Conservation (phyloP, 2,113 vertebrate genomes). For the Dipodomys merriami region DNA sequence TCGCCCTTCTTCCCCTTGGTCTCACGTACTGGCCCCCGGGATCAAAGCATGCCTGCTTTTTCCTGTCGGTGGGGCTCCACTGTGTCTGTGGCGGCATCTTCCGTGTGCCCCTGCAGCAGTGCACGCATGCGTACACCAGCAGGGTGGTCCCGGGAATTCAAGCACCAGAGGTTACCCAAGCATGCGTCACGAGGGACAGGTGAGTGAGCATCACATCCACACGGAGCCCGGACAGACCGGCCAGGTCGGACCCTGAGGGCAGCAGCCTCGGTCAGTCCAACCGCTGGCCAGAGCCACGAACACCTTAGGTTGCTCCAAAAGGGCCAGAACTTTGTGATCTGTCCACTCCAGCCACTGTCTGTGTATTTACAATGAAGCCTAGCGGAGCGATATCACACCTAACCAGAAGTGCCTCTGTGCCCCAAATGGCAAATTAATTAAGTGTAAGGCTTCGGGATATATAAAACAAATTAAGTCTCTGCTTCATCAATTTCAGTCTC, state of each 20-base stretch:
- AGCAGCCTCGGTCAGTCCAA: neutral
- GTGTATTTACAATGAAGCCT: neutral
- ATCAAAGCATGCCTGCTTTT: no score
- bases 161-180: neutral
- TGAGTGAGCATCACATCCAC: neutral
- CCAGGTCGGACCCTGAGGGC: neutral
- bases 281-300: neutral
- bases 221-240: no score
- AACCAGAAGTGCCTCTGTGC: slow-evolving; percentile 28
- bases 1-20: no score
- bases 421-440: slow-evolving; percentile 70
- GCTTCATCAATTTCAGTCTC: slow-evolving; percentile 12
- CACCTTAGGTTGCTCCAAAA: neutral
- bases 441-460: slow-evolving; percentile 70
- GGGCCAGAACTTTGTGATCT: accelerated
- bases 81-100: neutral
- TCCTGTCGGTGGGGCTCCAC: neutral
- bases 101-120: no score
- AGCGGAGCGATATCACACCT: neutral
- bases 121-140: no score
- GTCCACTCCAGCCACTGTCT: neutral
- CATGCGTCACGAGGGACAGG: accelerated
- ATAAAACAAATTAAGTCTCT: slow-evolving; percentile 70
- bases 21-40: no score
- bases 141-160: neutral